Evolutionary conservation across 1,140 invertebrate genomes (phyloP).

Genomic region (Cyclargus thomasi): DNA sequence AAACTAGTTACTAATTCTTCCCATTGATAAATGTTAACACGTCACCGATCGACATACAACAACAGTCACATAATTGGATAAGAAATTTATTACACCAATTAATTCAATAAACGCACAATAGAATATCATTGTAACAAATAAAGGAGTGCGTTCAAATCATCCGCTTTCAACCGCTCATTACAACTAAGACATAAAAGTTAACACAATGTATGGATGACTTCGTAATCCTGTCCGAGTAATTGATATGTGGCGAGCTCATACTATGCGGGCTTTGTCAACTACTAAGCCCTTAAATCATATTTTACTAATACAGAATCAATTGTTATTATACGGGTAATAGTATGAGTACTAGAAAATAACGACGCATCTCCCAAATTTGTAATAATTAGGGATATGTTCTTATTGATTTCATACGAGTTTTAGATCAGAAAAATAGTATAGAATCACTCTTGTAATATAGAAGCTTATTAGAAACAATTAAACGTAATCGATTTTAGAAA

Average conservation of each 20-base stretch:
- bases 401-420: neutral
- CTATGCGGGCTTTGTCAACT: constrained; percentile 59
- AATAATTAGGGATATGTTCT: neutral
- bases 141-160: constrained; percentile 22
- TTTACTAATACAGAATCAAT: constrained; percentile 55
- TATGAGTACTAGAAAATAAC: constrained; percentile 25
- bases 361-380: neutral
- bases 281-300: constrained; percentile 38
- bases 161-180: constrained; percentile 27
- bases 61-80: neutral
- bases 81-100: constrained; percentile 6
- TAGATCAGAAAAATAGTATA: neutral
- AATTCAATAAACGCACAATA: constrained; percentile 5
- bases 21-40: neutral
- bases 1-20: neutral
- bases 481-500: neutral
- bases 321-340: constrained; percentile 52
- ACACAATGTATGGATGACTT: constrained; percentile 52
- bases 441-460: neutral
- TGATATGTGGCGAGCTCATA: constrained; percentile 62
- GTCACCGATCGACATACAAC: neutral
- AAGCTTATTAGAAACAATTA: neutral
- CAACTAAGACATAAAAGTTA: constrained; percentile 55
- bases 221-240: constrained; percentile 61
- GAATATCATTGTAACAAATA: constrained; percentile 13